Evolutionary conservation across 1,140 invertebrate species (phyloP).

Genomic region (Cyclina sinensis): DNA sequence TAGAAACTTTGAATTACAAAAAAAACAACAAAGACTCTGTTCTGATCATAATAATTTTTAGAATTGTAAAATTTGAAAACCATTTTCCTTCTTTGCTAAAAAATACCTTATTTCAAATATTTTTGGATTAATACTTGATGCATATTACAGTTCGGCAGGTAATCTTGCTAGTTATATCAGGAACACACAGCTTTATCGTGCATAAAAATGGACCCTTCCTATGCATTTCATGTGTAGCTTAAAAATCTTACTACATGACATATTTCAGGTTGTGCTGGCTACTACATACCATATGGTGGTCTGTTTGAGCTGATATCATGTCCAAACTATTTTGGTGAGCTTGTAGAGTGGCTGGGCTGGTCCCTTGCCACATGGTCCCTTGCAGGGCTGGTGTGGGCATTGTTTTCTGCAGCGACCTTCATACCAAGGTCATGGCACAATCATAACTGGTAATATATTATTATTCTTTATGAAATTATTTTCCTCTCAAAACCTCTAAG

Average conservation of each 20-base stretch:
- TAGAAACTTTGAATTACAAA: too few species aligned
- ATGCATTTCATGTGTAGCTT: too few species aligned
- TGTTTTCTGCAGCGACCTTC: slow-evolving; percentile 80
- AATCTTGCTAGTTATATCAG: too few species aligned
- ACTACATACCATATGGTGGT: slow-evolving; percentile 79
- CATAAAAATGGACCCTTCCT: too few species aligned
- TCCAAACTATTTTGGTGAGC: slow-evolving; percentile 82
- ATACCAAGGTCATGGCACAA: slow-evolving; percentile 79
- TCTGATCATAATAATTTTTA: too few species aligned
- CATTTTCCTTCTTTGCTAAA: not conserved
- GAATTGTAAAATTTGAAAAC: too few species aligned
- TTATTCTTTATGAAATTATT: too few species aligned
- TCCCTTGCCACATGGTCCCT: slow-evolving; percentile 78
- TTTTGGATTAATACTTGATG: too few species aligned
- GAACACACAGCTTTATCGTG: too few species aligned
- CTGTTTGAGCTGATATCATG: slow-evolving; percentile 78
- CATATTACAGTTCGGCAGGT: too few species aligned
- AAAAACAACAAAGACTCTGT: too few species aligned
- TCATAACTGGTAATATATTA: slow-evolving; percentile 73
- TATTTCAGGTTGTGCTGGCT: slow-evolving; percentile 73
- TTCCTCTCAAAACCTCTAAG: too few species aligned
- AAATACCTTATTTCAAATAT: not conserved
- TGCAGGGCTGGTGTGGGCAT: slow-evolving; percentile 77
- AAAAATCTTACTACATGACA: not conserved
- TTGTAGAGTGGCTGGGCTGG: slow-evolving; percentile 79